Conservation (phyloP, 2,113 vertebrate species). For the Onychostoma macrolepis region DNA sequence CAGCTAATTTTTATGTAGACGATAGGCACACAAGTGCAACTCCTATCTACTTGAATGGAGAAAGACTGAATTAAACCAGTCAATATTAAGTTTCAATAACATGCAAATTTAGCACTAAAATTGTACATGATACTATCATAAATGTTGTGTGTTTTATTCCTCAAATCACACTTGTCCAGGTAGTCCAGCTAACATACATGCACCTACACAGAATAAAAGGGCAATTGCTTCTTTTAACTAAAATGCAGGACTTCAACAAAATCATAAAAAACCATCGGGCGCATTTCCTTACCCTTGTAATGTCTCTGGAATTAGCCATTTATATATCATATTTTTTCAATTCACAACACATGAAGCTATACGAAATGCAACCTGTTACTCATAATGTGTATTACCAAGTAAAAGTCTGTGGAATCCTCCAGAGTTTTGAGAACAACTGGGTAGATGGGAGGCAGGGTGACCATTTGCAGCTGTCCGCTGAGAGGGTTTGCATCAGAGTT, state of each 20-base stretch:
- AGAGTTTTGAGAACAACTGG: constrained; percentile 81
- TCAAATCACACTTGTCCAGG: not conserved
- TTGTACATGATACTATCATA: not conserved
- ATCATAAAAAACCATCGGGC: not conserved
- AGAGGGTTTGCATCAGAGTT: constrained; percentile 81
- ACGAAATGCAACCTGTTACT: not conserved
- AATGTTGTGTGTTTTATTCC: not conserved
- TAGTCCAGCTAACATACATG: not conserved
- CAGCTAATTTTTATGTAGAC: not conserved
- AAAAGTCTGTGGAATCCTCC: constrained; percentile 90
- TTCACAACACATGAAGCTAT: not conserved
- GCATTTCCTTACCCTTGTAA: not conserved
- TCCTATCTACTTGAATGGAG: not conserved
- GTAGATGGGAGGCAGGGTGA: constrained; percentile 88
- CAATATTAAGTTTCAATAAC: not conserved
- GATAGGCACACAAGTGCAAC: not conserved
- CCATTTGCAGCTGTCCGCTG: constrained; percentile 91
- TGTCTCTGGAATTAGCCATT: not conserved
- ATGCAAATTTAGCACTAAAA: not conserved
- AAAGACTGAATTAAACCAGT: not conserved
- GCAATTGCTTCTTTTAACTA: not conserved
- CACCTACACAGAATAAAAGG: not conserved
- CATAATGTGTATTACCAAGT: constrained; percentile 78
- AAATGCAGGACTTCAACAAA: not conserved
- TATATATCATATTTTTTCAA: too few relatives aligned